A percentile compares a stretch with the other conserved stretches of the same genome.
These are phyloP conservation scores for Exocentrus adspersus DNA, from an alignment of 2,888 invertebrate genomes.

Conservation along the genomic window DNA sequence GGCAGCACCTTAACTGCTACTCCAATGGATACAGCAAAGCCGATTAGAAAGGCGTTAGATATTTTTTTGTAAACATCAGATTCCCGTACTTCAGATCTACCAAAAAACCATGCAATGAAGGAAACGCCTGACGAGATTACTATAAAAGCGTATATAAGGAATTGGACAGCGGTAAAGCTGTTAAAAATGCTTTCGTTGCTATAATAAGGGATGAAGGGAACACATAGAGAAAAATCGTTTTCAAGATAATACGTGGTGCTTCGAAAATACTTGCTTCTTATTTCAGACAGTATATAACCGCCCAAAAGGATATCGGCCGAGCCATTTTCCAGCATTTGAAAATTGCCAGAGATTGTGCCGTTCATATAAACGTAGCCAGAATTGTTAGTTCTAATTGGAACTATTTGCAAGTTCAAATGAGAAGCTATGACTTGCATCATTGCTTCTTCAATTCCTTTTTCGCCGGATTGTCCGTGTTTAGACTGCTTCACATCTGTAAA, in stretches of 20 bases:
- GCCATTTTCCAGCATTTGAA: not conserved
- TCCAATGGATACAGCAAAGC: not conserved
- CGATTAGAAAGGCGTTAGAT: not conserved
- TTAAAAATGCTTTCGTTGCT: not conserved
- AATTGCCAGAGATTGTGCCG: not conserved
- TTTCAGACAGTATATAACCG: not conserved
- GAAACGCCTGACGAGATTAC: not conserved
- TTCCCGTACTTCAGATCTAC: not conserved
- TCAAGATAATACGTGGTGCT: not conserved
- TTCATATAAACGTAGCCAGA: not conserved
- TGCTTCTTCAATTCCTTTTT: not conserved
- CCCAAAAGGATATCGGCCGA: not conserved
- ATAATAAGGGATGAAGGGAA: not conserved
- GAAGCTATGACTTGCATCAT: not conserved
- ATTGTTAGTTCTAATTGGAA: not conserved
- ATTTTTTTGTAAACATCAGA: not conserved
- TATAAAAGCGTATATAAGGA: not conserved
- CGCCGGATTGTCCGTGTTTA: not conserved
- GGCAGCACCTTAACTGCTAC: not conserved
- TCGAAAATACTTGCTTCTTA: not conserved
- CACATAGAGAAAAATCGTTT: not conserved
- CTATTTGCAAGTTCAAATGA: not conserved
- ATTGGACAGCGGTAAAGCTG: too few relatives aligned
- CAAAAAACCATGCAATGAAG: not conserved
- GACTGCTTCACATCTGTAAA: not conserved